Evolutionary conservation across 1,140 invertebrate genomes (phyloP).

Genomic region (Monochamus saltuarius): DNA sequence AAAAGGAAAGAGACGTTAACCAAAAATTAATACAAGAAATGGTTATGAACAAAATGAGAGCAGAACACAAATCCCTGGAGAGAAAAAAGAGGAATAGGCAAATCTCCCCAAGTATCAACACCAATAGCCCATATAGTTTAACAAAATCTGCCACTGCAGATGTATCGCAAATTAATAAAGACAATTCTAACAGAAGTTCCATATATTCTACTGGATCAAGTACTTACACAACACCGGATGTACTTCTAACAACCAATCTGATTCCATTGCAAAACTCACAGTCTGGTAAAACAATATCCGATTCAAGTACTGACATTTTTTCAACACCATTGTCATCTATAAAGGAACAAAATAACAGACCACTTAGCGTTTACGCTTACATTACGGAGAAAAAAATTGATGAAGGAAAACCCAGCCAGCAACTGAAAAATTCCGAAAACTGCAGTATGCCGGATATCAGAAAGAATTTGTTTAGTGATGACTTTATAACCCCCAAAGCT

Average conservation of each 20-base stretch:
- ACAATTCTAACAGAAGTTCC: constrained; percentile 23
- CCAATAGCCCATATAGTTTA: constrained; percentile 37
- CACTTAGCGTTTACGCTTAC: constrained; percentile 31
- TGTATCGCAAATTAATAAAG: constrained; percentile 30
- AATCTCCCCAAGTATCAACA: constrained; percentile 25
- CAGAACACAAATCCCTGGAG: constrained; percentile 61
- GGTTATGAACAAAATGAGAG: constrained; percentile 74
- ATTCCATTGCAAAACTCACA: constrained; percentile 33
- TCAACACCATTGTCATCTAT: not conserved
- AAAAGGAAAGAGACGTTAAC: constrained; percentile 48
- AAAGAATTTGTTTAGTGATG: constrained; percentile 34
- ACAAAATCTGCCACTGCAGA: constrained; percentile 44
- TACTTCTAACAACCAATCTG: constrained; percentile 38
- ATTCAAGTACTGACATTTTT: not conserved
- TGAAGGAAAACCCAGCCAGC: constrained; percentile 5
- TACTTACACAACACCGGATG: constrained; percentile 39
- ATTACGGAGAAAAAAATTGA: constrained; percentile 13
- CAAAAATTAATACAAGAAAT: constrained; percentile 63
- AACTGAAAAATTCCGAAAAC: constrained; percentile 32
- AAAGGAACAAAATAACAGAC: constrained; percentile 23
- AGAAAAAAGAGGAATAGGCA: constrained; percentile 37
- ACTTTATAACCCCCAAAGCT: constrained; percentile 52
- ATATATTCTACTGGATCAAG: constrained; percentile 24
- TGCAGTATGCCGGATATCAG: constrained; percentile 47
- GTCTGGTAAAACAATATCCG: constrained; percentile 18